Evolutionary conservation across 2,113 vertebrate species (phyloP), one percentile per base, ranked within the genome.

Genomic region (Amphilophus citrinellus): DNA sequence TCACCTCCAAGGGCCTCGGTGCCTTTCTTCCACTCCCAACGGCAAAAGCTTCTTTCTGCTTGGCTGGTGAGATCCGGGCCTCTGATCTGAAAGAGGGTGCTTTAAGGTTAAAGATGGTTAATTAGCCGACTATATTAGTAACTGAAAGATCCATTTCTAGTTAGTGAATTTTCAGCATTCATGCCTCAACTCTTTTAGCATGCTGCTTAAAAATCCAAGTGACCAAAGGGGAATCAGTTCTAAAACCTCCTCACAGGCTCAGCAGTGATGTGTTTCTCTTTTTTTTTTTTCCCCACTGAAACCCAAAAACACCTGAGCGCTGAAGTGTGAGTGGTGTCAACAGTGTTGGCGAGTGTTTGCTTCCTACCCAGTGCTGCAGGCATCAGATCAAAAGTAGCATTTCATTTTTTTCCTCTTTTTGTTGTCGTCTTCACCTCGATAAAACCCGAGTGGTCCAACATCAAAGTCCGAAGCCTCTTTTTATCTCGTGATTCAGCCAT

Each of bases 311-410:
- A 57, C 63, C 50, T 7, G 7, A 79, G 32, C 37, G 47, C 50
- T 42, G 61, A 1, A 39, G 35, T 1, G 1, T 27, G 22, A 58
- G 53, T 1, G n/a, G 5, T 5, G 78, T 66, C 61, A 39, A 20
- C 24, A 18, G 61, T 30, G n/a, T 63, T 10, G 42, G 14, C 5
- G 61, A 63, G 77, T 79, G 61, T 79, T 37, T 27, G 61, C 35
- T n/a, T 58, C 50, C 61, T 32, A n/a, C 30, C 30, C n/a, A 13
- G 35, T 1, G 7, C 44, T 6, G 0, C 66, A 53, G 66, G 66
- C 66, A 53, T 24, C 53, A 44, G 35, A 59, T 59, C 63, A 80
- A 44, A 80, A 59, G 32, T 24, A 47, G 42, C 20, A 13, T 71
- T 59, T 80, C 14, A 47, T 32, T 80, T 39, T 39, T 2, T 58